Evolutionary conservation across 2,797 vertebrate species (phyloP), one percentile per base, ranked within the genome.

Genomic region (Sebastes hopkinsi): DNA sequence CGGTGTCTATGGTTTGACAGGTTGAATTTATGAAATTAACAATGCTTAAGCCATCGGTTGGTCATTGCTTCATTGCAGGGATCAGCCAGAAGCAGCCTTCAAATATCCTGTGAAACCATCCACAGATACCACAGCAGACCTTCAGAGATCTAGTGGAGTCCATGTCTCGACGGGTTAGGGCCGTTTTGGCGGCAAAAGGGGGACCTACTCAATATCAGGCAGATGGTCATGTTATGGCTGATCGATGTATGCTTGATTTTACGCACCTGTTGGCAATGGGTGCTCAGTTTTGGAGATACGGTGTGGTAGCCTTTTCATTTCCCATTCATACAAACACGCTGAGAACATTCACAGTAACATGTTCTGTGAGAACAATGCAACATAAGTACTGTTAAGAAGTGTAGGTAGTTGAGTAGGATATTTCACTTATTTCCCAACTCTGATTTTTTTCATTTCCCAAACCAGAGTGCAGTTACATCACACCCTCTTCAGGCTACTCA

Each of bases 391-490:
- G 32, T 54, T 16, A 10, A 12, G 22, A 54, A 38, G 13, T 34
- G 61, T 3, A 27, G 62, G 25, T 50, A 14, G 74, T 18, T 16
- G 18, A 62, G 59, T 25, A 5, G 2, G 62, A 61, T 23, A 27
- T 61, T 71, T 72, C 6, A 20, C 20, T 42, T 56, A 30, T 68
- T 67, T 75, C 74, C 46, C 42, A 9, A 29, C 29, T 34, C 20
- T 38, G 20, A 20, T 4, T 30, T 58, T 27, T 30, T 30, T 52
- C n/a, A 62, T 67, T 77, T 72, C 82, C 64, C 54, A 67, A 22
- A 72, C n/a, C 61, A 67, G 36, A 72, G 72, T 46, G 42, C 20
- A n/a, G 67, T 82, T 80, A 78, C 81, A 84, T 84, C 83, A 87
- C 65, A 38, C 9, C 18, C 27, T 76, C 58, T 72, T 18, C 54